These are phyloP conservation scores for Andrena camellia DNA, from an alignment of 2,888 invertebrate species.

Conservation along the genomic window DNA sequence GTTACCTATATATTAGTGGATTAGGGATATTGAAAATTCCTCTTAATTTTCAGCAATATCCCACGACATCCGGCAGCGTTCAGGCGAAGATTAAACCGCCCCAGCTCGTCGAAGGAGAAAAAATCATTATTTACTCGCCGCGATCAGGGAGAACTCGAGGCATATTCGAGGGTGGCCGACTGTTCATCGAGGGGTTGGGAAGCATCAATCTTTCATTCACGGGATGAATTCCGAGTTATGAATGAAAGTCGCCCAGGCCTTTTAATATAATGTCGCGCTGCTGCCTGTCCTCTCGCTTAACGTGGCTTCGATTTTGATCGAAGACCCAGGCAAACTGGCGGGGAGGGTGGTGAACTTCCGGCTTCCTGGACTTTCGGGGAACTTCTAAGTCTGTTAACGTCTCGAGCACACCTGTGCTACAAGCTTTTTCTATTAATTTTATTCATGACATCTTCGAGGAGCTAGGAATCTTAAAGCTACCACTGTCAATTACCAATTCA, in stretches of 20 bases:
- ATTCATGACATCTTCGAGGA: no score
- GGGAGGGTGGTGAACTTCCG: neutral
- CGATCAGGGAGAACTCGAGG: conserved; percentile 37
- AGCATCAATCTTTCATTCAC: conserved; percentile 79
- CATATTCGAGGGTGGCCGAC: conserved; percentile 50
- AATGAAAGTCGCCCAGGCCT: conserved; percentile 72
- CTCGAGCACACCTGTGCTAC: neutral
- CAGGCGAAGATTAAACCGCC: conserved; percentile 14
- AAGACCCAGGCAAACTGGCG: conserved; percentile 56
- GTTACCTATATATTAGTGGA: no score
- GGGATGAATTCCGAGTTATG: conserved; percentile 74
- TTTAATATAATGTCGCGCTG: conserved; percentile 71
- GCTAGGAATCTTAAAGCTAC: no score
- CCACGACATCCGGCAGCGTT: no score
- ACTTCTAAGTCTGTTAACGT: neutral
- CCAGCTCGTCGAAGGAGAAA: conserved; percentile 29
- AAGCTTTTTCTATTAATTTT: neutral
- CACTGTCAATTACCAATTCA: neutral
- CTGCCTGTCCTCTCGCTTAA: conserved; percentile 69
- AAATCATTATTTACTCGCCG: conserved; percentile 61
- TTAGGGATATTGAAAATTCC: no score
- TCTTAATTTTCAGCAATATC: no score
- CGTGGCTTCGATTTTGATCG: conserved; percentile 80
- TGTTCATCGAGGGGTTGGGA: conserved; percentile 49
- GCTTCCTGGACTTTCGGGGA: conserved; percentile 9